Percentiles rank a stretch among this genome's conserved stretches.
Conservation (phyloP, 1,140 invertebrate genomes). For the Drosophila teissieri region DNA sequence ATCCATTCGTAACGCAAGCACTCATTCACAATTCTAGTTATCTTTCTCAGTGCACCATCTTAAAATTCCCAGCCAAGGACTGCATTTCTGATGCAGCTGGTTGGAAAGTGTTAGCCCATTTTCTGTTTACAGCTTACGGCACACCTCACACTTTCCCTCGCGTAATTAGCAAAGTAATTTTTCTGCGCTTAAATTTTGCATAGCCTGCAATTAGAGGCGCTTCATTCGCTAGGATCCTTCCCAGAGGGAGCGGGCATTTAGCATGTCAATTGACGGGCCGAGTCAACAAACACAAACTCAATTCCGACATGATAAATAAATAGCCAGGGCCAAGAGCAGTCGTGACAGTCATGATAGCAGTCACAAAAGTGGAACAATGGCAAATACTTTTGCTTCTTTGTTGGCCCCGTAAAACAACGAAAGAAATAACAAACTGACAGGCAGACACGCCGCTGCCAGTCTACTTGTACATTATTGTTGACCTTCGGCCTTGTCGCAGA, state of each 20-base stretch:
- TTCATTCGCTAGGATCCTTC: slow-evolving; percentile 12
- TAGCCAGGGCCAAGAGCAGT: slow-evolving; percentile 49
- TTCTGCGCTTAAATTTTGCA: slow-evolving; percentile 60
- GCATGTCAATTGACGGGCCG: slow-evolving; percentile 50
- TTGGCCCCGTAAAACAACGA: slow-evolving; percentile 23
- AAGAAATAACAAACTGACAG: slow-evolving; percentile 49
- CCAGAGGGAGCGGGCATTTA: slow-evolving; percentile 44
- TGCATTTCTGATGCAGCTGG: slow-evolving; percentile 34
- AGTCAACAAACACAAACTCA: slow-evolving; percentile 78
- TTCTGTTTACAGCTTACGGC: slow-evolving; percentile 25
- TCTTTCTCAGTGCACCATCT: not conserved
- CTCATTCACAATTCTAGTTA: too few relatives aligned
- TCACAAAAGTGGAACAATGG: slow-evolving; percentile 46
- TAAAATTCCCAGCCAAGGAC: slow-evolving; percentile 54
- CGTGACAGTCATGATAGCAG: slow-evolving; percentile 61
- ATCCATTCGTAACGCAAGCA: not conserved
- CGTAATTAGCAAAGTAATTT: slow-evolving; percentile 79
- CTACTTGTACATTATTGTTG: slow-evolving; percentile 63
- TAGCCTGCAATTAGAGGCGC: slow-evolving; percentile 37
- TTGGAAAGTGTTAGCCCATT: slow-evolving; percentile 72
- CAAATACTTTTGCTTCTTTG: slow-evolving; percentile 43
- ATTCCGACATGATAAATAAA: slow-evolving; percentile 76
- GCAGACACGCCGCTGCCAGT: slow-evolving; percentile 46
- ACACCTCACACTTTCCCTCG: slow-evolving; percentile 24
- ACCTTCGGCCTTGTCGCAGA: slow-evolving; percentile 63